Percentiles rank a stretch among this genome's conserved stretches.
phyloP scores from a whole-genome alignment of 2,888 invertebrate genomes.

The Elegia similella region DNA sequence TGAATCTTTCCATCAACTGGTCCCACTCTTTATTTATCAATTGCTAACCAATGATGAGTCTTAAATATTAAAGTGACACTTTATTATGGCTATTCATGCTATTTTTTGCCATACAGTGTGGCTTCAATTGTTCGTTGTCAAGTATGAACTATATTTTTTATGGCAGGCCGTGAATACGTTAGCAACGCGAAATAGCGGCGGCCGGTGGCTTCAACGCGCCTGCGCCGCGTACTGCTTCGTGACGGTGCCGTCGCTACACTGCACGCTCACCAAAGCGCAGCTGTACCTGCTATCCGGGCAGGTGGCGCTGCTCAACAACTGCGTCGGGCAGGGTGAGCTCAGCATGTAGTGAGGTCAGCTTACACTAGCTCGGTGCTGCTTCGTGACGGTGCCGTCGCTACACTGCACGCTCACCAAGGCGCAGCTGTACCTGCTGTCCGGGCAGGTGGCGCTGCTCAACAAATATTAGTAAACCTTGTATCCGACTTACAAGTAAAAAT shows the following conservation, averaged over 20 bases:
- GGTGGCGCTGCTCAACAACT: slow-evolving; percentile 93
- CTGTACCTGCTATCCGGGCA: slow-evolving; percentile 94
- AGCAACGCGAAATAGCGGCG: slow-evolving; percentile 81
- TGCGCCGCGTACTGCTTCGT: slow-evolving; percentile 98
- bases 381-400: slow-evolving; percentile 98
- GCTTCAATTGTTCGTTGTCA: too few relatives aligned
- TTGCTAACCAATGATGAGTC: too few relatives aligned
- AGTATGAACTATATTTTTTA: not conserved
- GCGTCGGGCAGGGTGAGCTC: slow-evolving; percentile 92
- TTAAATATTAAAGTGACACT: too few relatives aligned
- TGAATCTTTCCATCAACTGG: too few relatives aligned
- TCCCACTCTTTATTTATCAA: too few relatives aligned
- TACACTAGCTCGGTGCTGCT: slow-evolving; percentile 89
- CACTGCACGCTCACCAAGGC: slow-evolving; percentile 89
- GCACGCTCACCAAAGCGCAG: slow-evolving; percentile 89
- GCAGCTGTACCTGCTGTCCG: slow-evolving; percentile 92
- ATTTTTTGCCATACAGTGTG: too few relatives aligned
- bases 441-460: slow-evolving; percentile 94
- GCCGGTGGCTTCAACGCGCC: slow-evolving; percentile 90
- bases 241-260: slow-evolving; percentile 96
- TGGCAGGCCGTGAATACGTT: slow-evolving; percentile 89
- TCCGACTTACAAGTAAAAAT: too few relatives aligned
- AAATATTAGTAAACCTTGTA: too few relatives aligned
- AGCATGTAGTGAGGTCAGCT: too few relatives aligned
- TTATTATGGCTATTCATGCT: too few relatives aligned